Evolutionary conservation across 2,797 vertebrate genomes (phyloP), one percentile per base, ranked within the genome.

Genomic region (Eulemur coronatus): DNA sequence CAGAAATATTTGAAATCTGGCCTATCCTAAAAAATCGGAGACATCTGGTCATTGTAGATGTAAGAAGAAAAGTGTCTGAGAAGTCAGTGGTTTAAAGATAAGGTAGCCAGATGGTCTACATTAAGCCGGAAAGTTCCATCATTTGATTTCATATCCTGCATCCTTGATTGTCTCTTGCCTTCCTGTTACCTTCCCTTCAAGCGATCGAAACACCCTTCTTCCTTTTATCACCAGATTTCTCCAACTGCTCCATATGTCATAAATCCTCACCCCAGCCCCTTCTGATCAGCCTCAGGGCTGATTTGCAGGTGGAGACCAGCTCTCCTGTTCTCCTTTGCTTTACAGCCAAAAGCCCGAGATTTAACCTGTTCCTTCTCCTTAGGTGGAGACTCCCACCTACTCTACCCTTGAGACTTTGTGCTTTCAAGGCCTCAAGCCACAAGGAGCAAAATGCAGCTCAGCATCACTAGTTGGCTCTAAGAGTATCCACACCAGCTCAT

Each of bases 11-110:
- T 94, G 73, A 90, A 93, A 95, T 81, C 59, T 95, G 28, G 70
- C 48, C 75, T 55, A 95, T 78, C n/a, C 52, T 30, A 93, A 59
- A 61, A 84, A 94, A 91, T 96, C 35, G 81, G 41, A 72, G 86
- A 92, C 90, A 97, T 92, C 88, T 90, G 94, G 57, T 84, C 90
- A 92, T 72, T 15, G 33, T 69, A 84, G 61, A 92, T 89, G 67
- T 82, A 97, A 94, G 43, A 82, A 94, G 84, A 94, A 97, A 94
- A 95, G 94, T 92, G 84, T 81, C 89, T 95, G 73, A 90, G 89
- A 97, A 97, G 92, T 87, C 46, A 57, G 26, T 59, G 50, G 70
- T 91, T 95, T 92, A 95, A 91, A 92, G 94, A 90, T 87, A 95
- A 97, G 84, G 93, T 69, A 67, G 80, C 65, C 95, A 97, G 86